phyloP scores from a whole-genome alignment of 2,113 vertebrate species.

The Phyllostomus hastatus region DNA sequence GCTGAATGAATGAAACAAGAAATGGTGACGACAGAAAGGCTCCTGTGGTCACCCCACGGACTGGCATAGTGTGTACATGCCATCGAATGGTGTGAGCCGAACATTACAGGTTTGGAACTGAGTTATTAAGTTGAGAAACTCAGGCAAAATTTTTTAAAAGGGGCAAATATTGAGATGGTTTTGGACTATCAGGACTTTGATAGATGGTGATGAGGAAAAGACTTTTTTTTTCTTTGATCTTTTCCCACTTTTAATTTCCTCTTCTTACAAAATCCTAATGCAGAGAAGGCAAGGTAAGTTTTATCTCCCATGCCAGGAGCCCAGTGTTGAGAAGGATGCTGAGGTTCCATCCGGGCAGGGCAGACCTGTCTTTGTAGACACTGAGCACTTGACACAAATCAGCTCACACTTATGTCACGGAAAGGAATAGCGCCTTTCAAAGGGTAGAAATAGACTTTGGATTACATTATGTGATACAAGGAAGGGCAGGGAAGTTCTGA shows the following conservation, averaged over 20 bases:
- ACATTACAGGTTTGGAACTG: not conserved
- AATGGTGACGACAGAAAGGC: not conserved
- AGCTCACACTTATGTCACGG: not conserved
- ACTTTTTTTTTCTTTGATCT: not conserved
- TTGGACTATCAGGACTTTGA: not conserved
- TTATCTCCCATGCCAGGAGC: not conserved
- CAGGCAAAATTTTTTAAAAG: not conserved
- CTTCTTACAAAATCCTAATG: not conserved
- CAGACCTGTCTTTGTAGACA: not conserved
- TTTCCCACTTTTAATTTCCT: not conserved
- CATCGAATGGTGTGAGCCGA: not conserved
- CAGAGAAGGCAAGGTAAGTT: not conserved
- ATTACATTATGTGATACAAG: not conserved
- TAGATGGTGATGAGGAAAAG: not conserved
- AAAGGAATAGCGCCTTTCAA: not conserved
- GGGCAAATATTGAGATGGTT: not conserved
- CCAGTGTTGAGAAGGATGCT: not conserved
- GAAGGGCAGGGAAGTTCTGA: not conserved
- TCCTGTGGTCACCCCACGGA: not conserved
- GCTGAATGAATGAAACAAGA: not conserved
- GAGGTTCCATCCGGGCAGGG: not conserved
- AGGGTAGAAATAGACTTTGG: not conserved
- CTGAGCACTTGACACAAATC: not conserved
- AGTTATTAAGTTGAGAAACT: not conserved
- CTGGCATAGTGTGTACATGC: not conserved